Evolutionary conservation across 2,113 vertebrate genomes (phyloP).

Genomic region (Astatotilapia flaviijosephi): DNA sequence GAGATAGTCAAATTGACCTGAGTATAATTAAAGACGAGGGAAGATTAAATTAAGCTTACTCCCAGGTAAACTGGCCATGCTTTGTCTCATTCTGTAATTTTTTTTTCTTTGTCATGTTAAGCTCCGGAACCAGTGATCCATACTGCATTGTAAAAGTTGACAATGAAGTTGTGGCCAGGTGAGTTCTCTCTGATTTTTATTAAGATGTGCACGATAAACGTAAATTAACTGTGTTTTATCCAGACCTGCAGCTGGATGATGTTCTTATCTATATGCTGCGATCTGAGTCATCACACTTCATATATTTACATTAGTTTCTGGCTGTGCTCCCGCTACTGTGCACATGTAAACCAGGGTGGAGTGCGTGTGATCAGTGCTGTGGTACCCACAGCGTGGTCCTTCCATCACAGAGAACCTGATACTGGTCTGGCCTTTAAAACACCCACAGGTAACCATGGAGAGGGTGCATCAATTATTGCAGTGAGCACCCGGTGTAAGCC

Average conservation of each 20-base stretch:
- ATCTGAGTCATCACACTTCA: not conserved
- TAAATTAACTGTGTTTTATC: not conserved
- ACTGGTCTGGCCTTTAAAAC: constrained; percentile 67
- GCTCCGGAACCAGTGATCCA: constrained; percentile 87
- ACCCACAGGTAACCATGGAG: constrained; percentile 73
- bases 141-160: constrained; percentile 90
- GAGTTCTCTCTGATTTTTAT: constrained; percentile 25
- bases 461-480: constrained; percentile 71
- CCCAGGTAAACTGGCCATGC: not conserved
- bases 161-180: constrained; percentile 89
- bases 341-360: constrained; percentile 5
- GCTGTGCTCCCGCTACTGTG: not conserved
- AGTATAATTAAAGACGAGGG: not conserved
- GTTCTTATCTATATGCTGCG: not conserved
- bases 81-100: not conserved
- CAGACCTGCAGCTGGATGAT: not conserved
- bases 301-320: not conserved
- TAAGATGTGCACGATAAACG: not conserved
- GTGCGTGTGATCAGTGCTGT: constrained; percentile 13
- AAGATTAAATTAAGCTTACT: not conserved
- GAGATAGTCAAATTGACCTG: not conserved
- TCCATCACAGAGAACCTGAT: constrained; percentile 63
- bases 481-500: constrained; percentile 33
- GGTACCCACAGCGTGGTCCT: constrained; percentile 30
- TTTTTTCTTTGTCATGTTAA: constrained; percentile 25